These are phyloP conservation scores for Dipus sagitta DNA, from an alignment of 2,797 vertebrate genomes.

Conservation along the genomic window DNA sequence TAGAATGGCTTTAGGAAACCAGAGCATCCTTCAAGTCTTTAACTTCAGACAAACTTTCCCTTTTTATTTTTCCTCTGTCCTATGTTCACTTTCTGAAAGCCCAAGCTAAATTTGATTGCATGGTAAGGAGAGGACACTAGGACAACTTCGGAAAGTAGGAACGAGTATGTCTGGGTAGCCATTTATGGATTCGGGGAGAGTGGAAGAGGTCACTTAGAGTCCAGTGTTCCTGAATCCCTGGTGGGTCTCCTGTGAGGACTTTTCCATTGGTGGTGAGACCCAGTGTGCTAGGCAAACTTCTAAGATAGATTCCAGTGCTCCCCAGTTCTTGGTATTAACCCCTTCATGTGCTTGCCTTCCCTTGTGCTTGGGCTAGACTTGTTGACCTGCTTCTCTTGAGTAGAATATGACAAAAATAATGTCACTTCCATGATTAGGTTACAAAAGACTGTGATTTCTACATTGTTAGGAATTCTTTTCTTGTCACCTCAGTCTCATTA, in stretches of 20 bases:
- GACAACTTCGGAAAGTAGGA: neutral
- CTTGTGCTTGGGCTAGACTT: neutral
- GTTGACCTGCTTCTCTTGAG: neutral
- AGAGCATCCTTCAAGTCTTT: constrained; percentile 50
- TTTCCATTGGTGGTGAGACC: neutral
- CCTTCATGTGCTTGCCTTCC: neutral
- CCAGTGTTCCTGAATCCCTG: neutral
- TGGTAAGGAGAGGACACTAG: neutral
- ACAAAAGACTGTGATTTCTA: neutral
- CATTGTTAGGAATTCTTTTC: neutral
- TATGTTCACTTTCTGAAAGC: constrained; percentile 49
- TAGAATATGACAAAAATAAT: neutral
- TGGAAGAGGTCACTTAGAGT: neutral
- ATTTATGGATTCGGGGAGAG: neutral
- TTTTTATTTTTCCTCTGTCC: constrained; percentile 3
- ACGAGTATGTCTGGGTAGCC: neutral
- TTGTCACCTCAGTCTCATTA: neutral
- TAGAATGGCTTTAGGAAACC: constrained; percentile 64
- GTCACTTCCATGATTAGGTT: neutral
- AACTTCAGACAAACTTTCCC: constrained; percentile 32
- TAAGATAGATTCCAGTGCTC: neutral
- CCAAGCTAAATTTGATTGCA: neutral
- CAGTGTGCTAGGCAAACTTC: neutral
- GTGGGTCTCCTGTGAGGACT: neutral
- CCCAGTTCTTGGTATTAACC: neutral